Percentiles rank a stretch among this genome's conserved stretches.
These are phyloP conservation scores for Callorhinus ursinus DNA, from an alignment of 2,113 vertebrate genomes.

Conservation along the genomic window DNA sequence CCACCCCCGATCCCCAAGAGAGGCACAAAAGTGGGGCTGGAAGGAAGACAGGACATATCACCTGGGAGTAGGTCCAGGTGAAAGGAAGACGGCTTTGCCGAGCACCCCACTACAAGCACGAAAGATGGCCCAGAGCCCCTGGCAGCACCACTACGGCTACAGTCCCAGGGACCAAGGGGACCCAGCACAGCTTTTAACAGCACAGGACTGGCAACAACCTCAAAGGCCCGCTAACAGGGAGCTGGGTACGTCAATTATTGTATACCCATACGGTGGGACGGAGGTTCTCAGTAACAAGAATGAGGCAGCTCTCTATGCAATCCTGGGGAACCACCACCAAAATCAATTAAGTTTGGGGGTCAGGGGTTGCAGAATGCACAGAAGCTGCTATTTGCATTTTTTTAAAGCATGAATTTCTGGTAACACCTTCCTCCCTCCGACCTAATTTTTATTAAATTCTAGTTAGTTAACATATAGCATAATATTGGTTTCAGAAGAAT, in stretches of 20 bases:
- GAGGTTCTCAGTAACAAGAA: background rate
- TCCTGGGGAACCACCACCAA: background rate
- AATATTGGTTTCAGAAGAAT: background rate
- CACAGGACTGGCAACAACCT: background rate
- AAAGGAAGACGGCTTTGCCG: background rate
- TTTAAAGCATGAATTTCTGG: background rate
- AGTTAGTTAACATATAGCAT: background rate
- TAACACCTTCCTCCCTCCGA: background rate
- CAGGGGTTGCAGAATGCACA: background rate
- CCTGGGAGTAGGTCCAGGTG: background rate
- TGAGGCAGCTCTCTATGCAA: background rate
- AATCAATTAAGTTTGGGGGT: background rate
- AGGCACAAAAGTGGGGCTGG: background rate
- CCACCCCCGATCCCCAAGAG: background rate
- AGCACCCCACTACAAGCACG: background rate
- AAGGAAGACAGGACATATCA: background rate
- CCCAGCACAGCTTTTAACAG: background rate
- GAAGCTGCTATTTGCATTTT: background rate
- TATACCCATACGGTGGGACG: accelerated
- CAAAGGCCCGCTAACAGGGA: background rate
- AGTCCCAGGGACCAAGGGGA: background rate
- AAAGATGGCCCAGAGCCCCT: background rate
- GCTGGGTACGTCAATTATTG: background rate
- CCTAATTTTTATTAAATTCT: background rate
- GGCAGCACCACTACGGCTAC: background rate